Percentiles rank a stretch among this genome's conserved stretches.
These are phyloP conservation scores for Ferrisia virgata DNA, from an alignment of 2,888 invertebrate genomes.

Conservation along the genomic window DNA sequence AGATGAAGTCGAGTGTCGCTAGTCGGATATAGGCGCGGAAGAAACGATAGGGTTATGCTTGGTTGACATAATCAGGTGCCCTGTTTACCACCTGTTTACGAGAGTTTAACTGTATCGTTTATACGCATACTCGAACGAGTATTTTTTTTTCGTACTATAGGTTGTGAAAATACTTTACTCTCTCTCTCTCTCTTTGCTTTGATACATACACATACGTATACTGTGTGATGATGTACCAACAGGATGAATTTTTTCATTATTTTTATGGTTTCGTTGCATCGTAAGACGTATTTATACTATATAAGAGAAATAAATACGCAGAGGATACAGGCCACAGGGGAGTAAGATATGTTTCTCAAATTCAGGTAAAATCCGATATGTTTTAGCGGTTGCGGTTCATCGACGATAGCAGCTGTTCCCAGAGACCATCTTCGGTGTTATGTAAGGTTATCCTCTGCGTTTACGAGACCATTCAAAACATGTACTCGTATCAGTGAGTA, in stretches of 20 bases:
- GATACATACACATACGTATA: too few species aligned
- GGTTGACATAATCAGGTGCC: conserved; percentile 29
- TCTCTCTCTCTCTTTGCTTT: neutral
- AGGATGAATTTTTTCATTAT: neutral
- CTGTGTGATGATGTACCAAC: too few species aligned
- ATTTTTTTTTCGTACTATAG: neutral
- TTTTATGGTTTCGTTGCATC: neutral
- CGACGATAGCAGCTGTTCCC: neutral
- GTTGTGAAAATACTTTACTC: neutral
- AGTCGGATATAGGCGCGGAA: neutral
- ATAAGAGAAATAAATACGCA: too few species aligned
- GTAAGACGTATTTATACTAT: neutral
- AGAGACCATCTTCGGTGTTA: neutral
- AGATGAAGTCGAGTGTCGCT: conserved; percentile 7
- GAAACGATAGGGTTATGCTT: conserved; percentile 15
- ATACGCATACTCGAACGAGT: neutral
- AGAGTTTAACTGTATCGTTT: conserved; percentile 8
- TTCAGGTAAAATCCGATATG: conserved; percentile 17
- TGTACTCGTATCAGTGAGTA: neutral
- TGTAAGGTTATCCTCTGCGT: neutral
- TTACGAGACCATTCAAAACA: neutral
- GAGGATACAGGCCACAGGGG: too few species aligned
- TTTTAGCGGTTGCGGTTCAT: neutral
- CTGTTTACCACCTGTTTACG: conserved; percentile 24
- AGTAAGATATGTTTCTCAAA: neutral